Evolutionary conservation across 2,797 vertebrate genomes (phyloP), one percentile per base, ranked within the genome.

Genomic region (Australoheros facetus): DNA sequence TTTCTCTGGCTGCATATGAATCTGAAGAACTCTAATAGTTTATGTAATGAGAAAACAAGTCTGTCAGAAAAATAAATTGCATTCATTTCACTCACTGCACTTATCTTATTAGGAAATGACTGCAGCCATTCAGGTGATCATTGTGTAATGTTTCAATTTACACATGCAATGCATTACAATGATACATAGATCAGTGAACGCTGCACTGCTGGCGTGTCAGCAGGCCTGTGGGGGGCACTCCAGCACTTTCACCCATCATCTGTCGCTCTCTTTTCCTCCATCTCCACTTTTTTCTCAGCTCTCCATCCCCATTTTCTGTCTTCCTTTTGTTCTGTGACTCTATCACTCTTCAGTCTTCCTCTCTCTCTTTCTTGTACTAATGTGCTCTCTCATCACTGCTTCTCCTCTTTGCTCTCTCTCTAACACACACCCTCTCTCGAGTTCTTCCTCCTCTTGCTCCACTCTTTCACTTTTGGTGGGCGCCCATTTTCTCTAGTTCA

Each of bases 181-280:
- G 89, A 93, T 87, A 74, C 87, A 91, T 88, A 85, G 76, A 88
- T 73, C 75, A 19, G 59, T 8, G 66, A 59, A 80, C 42, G 86
- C 14, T 75, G 72, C 55, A 30, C 7, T 28, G 51, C 80, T 45
- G 58, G 78, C 92, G 17, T 84, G 3, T 56, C 48, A 2, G 54
- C 83, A 23, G 51, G 82, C 91, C 96, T 95, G 91, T 79, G 84
- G 96, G 94, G 94, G 96, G 95, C 94, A 93, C 93, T 96, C 84
- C 83, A 91, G 93, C 92, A 93, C 96, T 95, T 94, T 89, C 87
- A 48, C 42, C 82, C 82, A 3, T 74, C 51, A 3, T 83, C 60
- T 17, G 16, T 48, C 34, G n/a, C 83, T 70, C 78, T 77, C 79
- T 56, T 81, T 69, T 55, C 79, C 82, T 82, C 75, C 76, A 81